A percentile compares a stretch with the other conserved stretches of the same genome.
Conservation (phyloP, 2,797 vertebrate species). For the Malurus splendens region DNA sequence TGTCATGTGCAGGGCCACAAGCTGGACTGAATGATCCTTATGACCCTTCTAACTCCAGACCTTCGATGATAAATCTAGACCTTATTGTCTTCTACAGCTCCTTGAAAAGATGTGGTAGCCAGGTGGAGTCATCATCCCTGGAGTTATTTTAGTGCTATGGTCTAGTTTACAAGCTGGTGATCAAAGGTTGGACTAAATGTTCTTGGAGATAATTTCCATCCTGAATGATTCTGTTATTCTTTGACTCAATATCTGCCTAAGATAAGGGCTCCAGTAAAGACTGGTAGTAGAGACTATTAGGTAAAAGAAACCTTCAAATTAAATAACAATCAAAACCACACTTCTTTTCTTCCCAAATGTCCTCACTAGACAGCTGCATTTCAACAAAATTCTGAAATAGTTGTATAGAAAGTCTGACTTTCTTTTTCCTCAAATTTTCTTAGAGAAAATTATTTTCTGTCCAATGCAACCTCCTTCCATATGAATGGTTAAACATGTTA, state of each 20-base stretch:
- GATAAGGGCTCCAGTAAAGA: background rate
- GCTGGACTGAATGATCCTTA: background rate
- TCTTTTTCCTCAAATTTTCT: background rate
- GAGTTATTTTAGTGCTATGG: background rate
- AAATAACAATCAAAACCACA: background rate
- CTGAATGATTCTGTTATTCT: background rate
- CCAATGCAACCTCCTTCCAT: background rate
- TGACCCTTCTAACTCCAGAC: background rate
- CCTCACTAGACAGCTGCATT: background rate
- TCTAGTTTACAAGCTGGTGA: background rate
- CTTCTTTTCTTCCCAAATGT: background rate
- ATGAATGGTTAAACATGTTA: rapidly evolving
- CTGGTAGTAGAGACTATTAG: background rate
- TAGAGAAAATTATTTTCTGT: background rate
- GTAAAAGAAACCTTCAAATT: background rate
- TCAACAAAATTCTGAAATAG: background rate
- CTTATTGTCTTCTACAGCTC: background rate
- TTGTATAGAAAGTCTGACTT: background rate
- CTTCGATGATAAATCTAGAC: background rate
- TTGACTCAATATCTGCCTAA: background rate
- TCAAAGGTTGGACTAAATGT: background rate
- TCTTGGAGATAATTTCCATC: background rate
- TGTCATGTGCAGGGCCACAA: background rate
- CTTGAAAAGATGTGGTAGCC: background rate
- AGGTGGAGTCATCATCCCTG: background rate